Evolutionary conservation across 2,797 vertebrate genomes (phyloP).

Genomic region (Macropus fuliginosus): DNA sequence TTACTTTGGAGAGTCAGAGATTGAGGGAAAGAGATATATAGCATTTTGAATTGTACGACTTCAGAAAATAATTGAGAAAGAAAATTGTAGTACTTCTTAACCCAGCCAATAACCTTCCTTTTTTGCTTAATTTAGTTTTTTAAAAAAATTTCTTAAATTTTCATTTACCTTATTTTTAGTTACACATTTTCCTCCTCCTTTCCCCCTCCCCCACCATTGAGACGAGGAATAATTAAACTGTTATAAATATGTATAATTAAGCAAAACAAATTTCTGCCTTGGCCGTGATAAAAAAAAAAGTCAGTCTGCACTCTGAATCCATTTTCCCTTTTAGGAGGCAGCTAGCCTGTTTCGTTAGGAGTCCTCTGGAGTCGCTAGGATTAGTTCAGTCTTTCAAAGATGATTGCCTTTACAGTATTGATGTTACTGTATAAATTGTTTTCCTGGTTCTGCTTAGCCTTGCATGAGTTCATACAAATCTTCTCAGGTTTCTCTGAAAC

Average conservation of each 20-base stretch:
- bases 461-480: not conserved
- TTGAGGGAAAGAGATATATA: not conserved
- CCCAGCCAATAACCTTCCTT: not conserved
- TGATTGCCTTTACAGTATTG: not conserved
- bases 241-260: not conserved
- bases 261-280: not conserved
- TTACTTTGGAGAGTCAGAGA: conserved; percentile 36
- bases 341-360: not conserved
- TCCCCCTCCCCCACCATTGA: not conserved
- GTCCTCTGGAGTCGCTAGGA: not conserved
- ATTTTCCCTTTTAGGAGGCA: not conserved
- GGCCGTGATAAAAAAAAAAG: not conserved
- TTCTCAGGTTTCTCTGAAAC: not conserved
- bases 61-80: conserved; percentile 44
- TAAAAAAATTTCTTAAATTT: conserved; percentile 36
- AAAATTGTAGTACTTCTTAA: not conserved
- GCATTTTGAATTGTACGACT: conserved; percentile 4
- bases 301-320: not conserved
- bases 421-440: not conserved
- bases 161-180: conserved; percentile 29
- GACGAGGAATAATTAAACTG: not conserved
- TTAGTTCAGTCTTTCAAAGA: not conserved
- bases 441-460: not conserved
- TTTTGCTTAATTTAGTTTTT: conserved; percentile 44
- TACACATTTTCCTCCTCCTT: not conserved